Base-by-base conservation (phyloP, 2,113 vertebrate genomes). In the Malurus elegans region DNA sequence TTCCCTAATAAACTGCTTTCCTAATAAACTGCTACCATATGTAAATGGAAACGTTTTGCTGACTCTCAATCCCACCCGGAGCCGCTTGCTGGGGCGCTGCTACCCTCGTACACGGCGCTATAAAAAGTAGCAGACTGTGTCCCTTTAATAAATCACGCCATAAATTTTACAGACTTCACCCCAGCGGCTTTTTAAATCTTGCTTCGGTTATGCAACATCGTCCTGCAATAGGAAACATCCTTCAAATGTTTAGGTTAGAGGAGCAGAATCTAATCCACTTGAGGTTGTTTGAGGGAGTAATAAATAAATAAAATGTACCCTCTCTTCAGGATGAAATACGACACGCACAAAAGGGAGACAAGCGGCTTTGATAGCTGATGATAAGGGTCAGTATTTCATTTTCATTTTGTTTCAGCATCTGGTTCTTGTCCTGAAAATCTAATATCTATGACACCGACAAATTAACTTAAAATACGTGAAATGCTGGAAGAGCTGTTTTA, bases 81-180 rank as follows among this genome's bases (percentile, higher is more conserved):
- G 94, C 60, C 70, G 64, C 92, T 91, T 74, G 3, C 81, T 51
- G 65, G 85, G 67, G 79, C 24, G 45, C 67, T 76, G 88, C 92
- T 93, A 6, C 90, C 69, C 91, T 69, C 8, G 67, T 78, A 36
- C 85, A 56, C 1, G 6, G 47, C 0, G 0, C 88, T 32, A 48
- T 95, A 93, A 96, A 96, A 93, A 80, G 90, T 86, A 96, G 85
- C 90, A 90, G 92, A 90, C 90, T 92, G 72, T 88, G 92, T 80
- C 93, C 86, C 80, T 93, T 94, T 95, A 96, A 95, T 92, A 90
- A 96, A 92, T 94, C 80, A 44, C 82, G 67, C 93, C 88, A 84
- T 90, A 93, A 95, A 95, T 95, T 96, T 96, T 96, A 92, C 92
- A 86, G 86, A 71, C 93, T 80, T 96, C 74, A 42, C 95, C 86